A percentile compares a stretch with the other conserved stretches of the same genome.
phyloP scores from a whole-genome alignment of 2,797 vertebrate genomes.

The Eulemur coronatus region DNA sequence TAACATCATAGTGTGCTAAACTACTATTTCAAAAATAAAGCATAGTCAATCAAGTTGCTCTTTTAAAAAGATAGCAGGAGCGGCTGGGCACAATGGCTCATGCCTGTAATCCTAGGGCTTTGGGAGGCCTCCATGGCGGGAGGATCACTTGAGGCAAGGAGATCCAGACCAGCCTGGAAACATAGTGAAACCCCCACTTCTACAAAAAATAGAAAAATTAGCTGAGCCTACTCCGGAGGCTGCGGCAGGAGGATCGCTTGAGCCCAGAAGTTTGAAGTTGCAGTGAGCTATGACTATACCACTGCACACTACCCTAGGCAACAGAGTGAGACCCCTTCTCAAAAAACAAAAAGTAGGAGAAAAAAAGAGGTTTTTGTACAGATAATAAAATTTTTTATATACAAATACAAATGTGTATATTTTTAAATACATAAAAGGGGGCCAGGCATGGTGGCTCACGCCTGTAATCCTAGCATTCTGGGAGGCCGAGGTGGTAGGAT shows the following conservation, averaged over 20 bases:
- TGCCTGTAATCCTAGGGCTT: too few species aligned
- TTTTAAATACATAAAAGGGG: not conserved
- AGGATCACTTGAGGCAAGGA: too few species aligned
- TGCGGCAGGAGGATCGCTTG: not conserved
- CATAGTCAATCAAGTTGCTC: not conserved
- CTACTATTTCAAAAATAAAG: not conserved
- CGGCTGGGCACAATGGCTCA: too few species aligned
- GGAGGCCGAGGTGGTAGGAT: too few species aligned
- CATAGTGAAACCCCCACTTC: too few species aligned
- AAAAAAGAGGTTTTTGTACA: not conserved
- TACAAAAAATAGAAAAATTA: not conserved
- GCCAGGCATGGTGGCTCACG: too few species aligned
- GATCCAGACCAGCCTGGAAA: too few species aligned
- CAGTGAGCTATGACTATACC: too few species aligned
- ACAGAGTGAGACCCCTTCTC: not conserved
- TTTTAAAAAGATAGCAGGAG: not conserved
- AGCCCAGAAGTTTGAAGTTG: not conserved
- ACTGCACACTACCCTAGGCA: not conserved
- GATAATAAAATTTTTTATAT: not conserved
- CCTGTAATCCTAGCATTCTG: too few species aligned
- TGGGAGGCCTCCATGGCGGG: too few species aligned
- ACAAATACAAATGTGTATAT: not conserved
- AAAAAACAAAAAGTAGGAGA: not conserved
- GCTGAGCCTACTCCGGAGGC: too few species aligned
- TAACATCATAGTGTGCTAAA: not conserved